Evolutionary conservation across 2,797 vertebrate genomes (phyloP).

Genomic region (Ceryle rudis): DNA sequence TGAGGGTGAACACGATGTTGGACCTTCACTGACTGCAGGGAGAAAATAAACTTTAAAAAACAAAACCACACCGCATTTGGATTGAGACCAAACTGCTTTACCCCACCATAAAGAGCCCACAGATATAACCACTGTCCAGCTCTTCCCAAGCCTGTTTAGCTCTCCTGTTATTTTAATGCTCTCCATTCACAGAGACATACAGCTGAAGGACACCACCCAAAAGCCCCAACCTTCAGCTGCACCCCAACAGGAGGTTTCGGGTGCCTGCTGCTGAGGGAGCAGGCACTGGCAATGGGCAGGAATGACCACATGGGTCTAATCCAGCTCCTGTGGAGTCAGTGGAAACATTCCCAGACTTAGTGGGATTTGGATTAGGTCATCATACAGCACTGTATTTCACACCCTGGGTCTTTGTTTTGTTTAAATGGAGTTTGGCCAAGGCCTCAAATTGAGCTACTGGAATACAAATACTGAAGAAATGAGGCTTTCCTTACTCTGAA

Average conservation of each 20-base stretch:
- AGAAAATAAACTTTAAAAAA: neutral
- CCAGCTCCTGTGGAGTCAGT: neutral
- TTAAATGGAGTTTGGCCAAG: constrained; percentile 44
- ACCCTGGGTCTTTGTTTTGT: constrained; percentile 37
- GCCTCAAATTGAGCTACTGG: neutral
- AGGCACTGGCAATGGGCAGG: neutral
- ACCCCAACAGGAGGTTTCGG: accelerated
- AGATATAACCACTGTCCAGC: neutral
- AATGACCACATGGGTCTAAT: accelerated
- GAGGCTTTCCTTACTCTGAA: neutral
- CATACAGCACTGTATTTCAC: neutral
- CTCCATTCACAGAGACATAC: neutral
- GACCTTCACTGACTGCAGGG: neutral
- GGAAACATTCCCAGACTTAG: constrained; percentile 44
- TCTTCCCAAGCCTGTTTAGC: neutral
- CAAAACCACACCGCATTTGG: neutral
- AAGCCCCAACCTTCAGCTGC: neutral
- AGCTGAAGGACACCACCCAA: neutral
- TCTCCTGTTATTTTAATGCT: neutral
- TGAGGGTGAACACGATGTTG: neutral
- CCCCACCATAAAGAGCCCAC: neutral
- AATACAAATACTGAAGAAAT: neutral
- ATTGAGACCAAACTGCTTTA: neutral
- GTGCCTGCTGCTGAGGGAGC: neutral
- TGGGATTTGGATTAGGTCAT: constrained; percentile 50